A percentile compares a stretch with the other conserved stretches of the same genome.
Conservation (phyloP, 2,888 invertebrate genomes). For the Meandrusa payeni region DNA sequence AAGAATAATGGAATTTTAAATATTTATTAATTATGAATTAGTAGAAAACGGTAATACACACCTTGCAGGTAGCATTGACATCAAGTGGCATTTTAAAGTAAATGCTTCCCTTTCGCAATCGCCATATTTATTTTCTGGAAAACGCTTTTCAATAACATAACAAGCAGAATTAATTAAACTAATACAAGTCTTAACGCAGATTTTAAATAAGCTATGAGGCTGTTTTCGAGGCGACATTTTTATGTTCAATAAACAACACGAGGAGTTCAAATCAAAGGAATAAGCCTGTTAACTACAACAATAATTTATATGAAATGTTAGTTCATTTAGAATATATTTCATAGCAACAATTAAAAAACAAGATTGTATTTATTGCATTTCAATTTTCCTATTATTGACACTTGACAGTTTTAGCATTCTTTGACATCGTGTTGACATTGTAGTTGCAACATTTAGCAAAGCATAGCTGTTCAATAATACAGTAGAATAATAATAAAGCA, state of each 20-base stretch:
- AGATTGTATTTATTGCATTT: constrained; percentile 9
- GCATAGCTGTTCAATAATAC: no score
- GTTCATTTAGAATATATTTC: constrained; percentile 11
- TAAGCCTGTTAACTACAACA: constrained; percentile 4
- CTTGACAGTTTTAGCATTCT: no score
- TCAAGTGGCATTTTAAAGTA: constrained; percentile 55
- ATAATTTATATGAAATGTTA: background rate
- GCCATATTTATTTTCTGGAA: constrained; percentile 55
- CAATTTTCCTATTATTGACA: constrained; percentile 19
- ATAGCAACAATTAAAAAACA: constrained; percentile 7
- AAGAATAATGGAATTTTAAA: no score
- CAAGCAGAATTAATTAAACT: constrained; percentile 67
- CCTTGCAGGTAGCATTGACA: constrained; percentile 69
- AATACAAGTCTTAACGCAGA: constrained; percentile 64
- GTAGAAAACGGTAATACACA: constrained; percentile 34
- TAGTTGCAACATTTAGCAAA: no score
- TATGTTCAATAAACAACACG: constrained; percentile 10
- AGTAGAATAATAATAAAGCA: no score
- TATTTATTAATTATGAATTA: no score
- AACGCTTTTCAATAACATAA: constrained; percentile 64
- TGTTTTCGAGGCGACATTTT: constrained; percentile 71
- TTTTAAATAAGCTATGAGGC: constrained; percentile 62
- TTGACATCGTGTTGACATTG: no score
- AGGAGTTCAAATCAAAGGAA: background rate
- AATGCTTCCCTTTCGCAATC: constrained; percentile 59